Conservation (phyloP, 2,888 invertebrate genomes). For the Andrena haemorrhoa region DNA sequence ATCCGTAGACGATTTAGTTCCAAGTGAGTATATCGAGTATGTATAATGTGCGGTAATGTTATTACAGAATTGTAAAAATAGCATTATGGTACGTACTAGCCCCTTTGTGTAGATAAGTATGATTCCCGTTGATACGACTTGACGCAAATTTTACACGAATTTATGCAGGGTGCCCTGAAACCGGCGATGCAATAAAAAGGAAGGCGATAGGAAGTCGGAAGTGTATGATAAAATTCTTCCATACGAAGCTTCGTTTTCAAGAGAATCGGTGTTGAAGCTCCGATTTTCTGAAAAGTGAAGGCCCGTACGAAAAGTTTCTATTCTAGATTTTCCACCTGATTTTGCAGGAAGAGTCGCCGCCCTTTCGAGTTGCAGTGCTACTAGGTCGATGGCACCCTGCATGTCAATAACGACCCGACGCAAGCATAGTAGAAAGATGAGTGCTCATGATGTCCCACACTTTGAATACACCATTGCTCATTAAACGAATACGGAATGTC, state of each 20-base stretch:
- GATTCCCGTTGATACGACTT: slow-evolving; percentile 17
- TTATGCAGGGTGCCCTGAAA: neutral
- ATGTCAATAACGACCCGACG: slow-evolving; percentile 17
- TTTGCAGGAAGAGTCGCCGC: too few species aligned
- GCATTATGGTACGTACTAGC: slow-evolving; percentile 6
- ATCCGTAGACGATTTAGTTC: slow-evolving; percentile 40
- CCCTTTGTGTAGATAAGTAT: slow-evolving; percentile 22
- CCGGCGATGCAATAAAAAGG: too few species aligned
- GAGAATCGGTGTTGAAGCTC: too few species aligned
- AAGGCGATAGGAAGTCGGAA: too few species aligned
- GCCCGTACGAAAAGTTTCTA: too few species aligned
- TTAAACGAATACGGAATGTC: slow-evolving; percentile 32
- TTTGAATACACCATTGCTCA: slow-evolving; percentile 39
- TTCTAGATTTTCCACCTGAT: too few species aligned
- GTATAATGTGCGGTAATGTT: slow-evolving; percentile 39
- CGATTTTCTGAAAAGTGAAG: too few species aligned
- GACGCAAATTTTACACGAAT: slow-evolving; percentile 7
- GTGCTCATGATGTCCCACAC: slow-evolving; percentile 49
- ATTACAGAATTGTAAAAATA: slow-evolving; percentile 32
- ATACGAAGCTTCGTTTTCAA: too few species aligned
- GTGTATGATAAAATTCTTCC: too few species aligned
- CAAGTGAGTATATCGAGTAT: slow-evolving; percentile 10
- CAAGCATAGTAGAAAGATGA: slow-evolving; percentile 42
- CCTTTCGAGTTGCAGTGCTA: too few species aligned
- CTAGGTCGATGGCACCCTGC: too few species aligned